A percentile compares a stretch with the other conserved stretches of the same genome.
Conservation (phyloP, 1,140 invertebrate species). For the Venturia canescens region DNA sequence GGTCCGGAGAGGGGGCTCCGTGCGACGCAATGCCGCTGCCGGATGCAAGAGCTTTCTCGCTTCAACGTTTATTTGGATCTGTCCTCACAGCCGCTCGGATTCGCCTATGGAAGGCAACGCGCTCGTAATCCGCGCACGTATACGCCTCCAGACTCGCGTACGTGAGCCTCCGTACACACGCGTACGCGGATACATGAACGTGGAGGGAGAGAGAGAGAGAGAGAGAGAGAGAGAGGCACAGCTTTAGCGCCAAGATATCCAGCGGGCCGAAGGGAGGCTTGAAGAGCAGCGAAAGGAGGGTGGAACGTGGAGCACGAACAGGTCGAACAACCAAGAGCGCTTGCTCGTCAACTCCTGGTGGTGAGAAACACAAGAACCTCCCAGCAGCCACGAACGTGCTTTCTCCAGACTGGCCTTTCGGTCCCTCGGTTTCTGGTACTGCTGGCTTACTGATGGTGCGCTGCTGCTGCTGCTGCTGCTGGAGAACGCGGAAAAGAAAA, state of each 20-base stretch:
- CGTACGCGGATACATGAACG: not conserved
- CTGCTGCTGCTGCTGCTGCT: slow-evolving; percentile 67
- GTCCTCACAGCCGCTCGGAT: not conserved
- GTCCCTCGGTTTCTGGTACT: slow-evolving; percentile 23
- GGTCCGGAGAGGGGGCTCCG: not conserved
- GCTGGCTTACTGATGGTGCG: slow-evolving; percentile 31
- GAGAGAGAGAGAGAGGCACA: slow-evolving; percentile 12
- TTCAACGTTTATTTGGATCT: slow-evolving; percentile 14
- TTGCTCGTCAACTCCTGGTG: slow-evolving; percentile 19
- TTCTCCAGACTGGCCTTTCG: slow-evolving; percentile 61
- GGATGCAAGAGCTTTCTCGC: slow-evolving; percentile 16
- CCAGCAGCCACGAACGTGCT: slow-evolving; percentile 67
- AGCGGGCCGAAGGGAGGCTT: not conserved
- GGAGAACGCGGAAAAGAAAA: slow-evolving; percentile 69
- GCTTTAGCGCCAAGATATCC: slow-evolving; percentile 3
- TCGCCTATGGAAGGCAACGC: not conserved
- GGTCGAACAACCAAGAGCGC: slow-evolving; percentile 42
- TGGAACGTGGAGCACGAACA: slow-evolving; percentile 1
- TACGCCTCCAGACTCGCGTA: not conserved
- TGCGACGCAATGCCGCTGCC: slow-evolving; percentile 13
- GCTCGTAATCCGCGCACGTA: not conserved
- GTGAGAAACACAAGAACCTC: slow-evolving; percentile 50
- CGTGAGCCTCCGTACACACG: not conserved
- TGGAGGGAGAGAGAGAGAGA: not conserved
- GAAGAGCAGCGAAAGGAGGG: slow-evolving; percentile 12